These are phyloP conservation scores for Spea hammondii DNA, from an alignment of 2,797 vertebrate species.

Conservation along the genomic window DNA sequence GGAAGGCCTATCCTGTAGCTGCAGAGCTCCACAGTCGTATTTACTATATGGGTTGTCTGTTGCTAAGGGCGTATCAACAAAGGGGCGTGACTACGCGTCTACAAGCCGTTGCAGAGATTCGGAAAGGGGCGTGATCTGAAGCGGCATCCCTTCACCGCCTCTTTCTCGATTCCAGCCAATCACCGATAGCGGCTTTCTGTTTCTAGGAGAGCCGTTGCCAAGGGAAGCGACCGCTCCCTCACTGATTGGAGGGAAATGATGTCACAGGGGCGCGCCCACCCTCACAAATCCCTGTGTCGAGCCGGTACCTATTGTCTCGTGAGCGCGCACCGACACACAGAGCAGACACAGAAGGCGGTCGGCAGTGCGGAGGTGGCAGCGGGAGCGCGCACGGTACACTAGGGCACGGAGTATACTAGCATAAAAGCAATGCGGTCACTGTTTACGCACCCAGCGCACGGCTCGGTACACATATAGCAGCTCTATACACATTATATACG, in stretches of 20 bases:
- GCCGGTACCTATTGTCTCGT: conserved; percentile 44
- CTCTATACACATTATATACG: too few species aligned
- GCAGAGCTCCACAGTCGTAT: neutral
- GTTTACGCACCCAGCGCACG: too few species aligned
- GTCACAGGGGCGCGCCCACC: conserved; percentile 5
- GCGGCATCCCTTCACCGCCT: neutral
- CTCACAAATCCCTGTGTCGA: neutral
- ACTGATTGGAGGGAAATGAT: conserved; percentile 15
- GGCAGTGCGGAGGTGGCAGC: neutral
- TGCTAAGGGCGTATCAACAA: neutral
- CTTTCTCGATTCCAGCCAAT: neutral
- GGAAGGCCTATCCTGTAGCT: conserved; percentile 32
- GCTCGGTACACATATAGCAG: too few species aligned
- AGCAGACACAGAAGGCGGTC: neutral
- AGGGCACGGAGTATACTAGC: too few species aligned
- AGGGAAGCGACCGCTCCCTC: conserved; percentile 15
- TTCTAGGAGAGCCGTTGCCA: conserved; percentile 38
- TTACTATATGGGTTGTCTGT: neutral
- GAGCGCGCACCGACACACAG: conserved; percentile 14
- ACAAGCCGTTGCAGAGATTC: neutral
- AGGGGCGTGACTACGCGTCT: neutral
- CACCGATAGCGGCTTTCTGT: neutral
- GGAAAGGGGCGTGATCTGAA: neutral
- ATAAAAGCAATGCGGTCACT: too few species aligned
- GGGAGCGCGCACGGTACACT: conserved; percentile 15